Base-by-base conservation (phyloP, 2,888 invertebrate genomes). In the Eretmocerus hayati region DNA sequence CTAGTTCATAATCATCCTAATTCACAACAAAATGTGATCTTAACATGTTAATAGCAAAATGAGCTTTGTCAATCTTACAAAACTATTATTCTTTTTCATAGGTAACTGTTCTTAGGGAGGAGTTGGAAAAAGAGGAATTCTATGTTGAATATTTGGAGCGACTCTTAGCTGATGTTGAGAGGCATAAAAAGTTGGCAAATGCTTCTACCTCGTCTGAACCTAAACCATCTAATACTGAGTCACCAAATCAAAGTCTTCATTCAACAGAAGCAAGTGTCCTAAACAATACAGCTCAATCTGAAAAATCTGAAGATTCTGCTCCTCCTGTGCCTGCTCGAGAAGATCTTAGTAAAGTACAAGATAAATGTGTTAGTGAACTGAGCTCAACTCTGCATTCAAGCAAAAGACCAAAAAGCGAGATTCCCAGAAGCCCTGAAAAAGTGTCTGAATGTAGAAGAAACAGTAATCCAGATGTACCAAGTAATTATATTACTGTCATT, bases 141-240 rank as follows among this genome's bases (percentile, higher is more conserved):
- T 91, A 91, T 66, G 90, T 91, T 11, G 89, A 90, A 68, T 91
- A 91, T 72, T 76, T 92, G 63, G 90, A 91, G 67, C 81, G 87
- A 56, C 73, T 91, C 57, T 72, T 92, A 47, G 86, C 84, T 49
- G 90, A 91, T 74, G 90, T 90, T 9, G 90, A 90, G 66, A 85
- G 85, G 63, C 86, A 87, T 66, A 64, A 65, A 48, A 11, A 6
- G 11, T 55, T 69, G 38, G 63, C 69, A 3, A 68, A 64, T 46
- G 62, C 57, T 37, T 46, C 52, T 62, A 68, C 37, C 62, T 70
- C 65, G 68, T 71, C 64, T 69, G 75, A 71, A 69, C 76, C 75
- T 74, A 71, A 76, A 39, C 35, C 55, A 23, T 47, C 57, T 0
- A 39, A 26, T 30, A 33, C 41, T 6, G 65, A 63, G 31, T 54